Evolutionary conservation across 2,888 invertebrate species (phyloP), one percentile per base, ranked within the genome.

Genomic region (Rhagonycha fulva): DNA sequence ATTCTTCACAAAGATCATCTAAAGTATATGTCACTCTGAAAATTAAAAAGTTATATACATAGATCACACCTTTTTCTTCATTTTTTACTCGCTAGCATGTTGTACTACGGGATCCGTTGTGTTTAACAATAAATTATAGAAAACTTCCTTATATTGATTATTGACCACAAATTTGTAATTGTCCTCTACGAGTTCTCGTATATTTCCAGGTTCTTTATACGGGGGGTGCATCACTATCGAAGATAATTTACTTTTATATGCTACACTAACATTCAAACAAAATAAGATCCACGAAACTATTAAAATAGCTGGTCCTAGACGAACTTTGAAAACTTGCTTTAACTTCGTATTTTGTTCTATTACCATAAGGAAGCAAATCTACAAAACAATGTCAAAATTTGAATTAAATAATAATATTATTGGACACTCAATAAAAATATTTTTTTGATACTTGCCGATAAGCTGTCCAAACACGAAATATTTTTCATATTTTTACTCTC

Each of bases 161-260:
- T 78, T 79, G 9, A 73, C 70, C 4, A 75, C 72, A 69, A 79
- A 74, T 23, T 24, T 70, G 30, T 78, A 79, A 24, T 71, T 74
- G 7, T 69, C 74, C 12, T 75, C 14, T 14, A 77, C 24, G 9
- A 79, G 30, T 32, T 78, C 74, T 11, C 47, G 7, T 23, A 79
- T 32, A 60, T 76, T 69, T 12, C 68, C 68, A 2, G 79, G 79
- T 70, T 79, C 79, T 62, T 72, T 68, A 12, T 71, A 66, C 60
- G 76, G 75, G 23, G 79, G 79, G 66, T 79, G 76, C 14, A 78
- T 76, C 10, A 79, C 73, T 9, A 76, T 24, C 4, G 79, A 72
- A 4, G 75, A 63, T 26, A 79, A 66, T 60, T 75, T 78, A 14
- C 79, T 79, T 47, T 78, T 76, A 70, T 79, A 79, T 4, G 72